Percentiles rank a stretch among this genome's conserved stretches.
phyloP scores from a whole-genome alignment of 2,113 vertebrate species.

The Forbesichthys agassizii region DNA sequence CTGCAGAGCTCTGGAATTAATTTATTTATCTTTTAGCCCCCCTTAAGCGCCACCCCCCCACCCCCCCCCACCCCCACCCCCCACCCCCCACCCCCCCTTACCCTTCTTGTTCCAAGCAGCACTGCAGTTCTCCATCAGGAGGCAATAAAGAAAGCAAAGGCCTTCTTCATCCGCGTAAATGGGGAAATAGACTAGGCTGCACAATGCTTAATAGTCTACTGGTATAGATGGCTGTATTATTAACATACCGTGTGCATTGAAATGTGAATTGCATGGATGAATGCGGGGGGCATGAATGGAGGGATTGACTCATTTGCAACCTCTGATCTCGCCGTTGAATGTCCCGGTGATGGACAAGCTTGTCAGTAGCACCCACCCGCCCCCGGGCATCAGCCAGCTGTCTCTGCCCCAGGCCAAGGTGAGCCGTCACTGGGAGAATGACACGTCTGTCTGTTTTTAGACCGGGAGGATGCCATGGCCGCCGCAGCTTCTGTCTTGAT shows the following conservation, averaged over 20 bases:
- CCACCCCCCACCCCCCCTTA: constrained; percentile 13
- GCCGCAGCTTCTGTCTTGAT: constrained; percentile 40
- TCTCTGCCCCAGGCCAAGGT: constrained; percentile 59
- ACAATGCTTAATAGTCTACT: too few species aligned
- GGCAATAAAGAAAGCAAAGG: constrained; percentile 28
- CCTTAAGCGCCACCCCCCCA: background rate
- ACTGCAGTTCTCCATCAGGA: constrained; percentile 45
- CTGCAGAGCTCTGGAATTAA: constrained; percentile 67
- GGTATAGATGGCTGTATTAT: too few species aligned
- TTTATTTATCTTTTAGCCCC: constrained; percentile 62
- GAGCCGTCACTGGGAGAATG: constrained; percentile 41
- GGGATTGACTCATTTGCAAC: constrained; percentile 13
- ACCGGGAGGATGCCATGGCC: constrained; percentile 45
- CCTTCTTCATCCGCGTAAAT: too few species aligned
- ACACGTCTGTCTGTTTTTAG: constrained; percentile 49
- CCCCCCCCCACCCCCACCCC: too few species aligned
- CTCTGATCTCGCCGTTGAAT: constrained; percentile 31
- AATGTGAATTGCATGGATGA: constrained; percentile 4
- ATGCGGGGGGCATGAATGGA: constrained; percentile 26
- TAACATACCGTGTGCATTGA: background rate
- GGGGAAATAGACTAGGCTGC: too few species aligned
- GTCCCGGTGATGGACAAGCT: constrained; percentile 32
- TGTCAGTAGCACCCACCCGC: constrained; percentile 15
- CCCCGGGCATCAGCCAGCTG: constrained; percentile 34
- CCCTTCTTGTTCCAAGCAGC: constrained; percentile 21